phyloP scores from a whole-genome alignment of 1,140 invertebrate genomes.

The Drosophila athabasca region DNA sequence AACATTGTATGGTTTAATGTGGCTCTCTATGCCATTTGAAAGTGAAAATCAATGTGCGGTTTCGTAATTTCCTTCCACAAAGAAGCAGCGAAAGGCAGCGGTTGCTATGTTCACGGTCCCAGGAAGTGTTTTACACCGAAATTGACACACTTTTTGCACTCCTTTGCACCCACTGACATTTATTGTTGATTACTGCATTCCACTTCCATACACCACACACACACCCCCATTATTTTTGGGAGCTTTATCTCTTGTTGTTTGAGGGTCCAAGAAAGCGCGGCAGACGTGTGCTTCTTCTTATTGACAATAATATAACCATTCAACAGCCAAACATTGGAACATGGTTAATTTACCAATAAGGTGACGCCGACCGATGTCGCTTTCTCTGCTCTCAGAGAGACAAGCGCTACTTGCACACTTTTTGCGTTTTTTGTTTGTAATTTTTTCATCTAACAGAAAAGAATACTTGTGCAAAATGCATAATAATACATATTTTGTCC shows the following conservation, averaged over 20 bases:
- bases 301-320: too few species aligned
- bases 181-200: constrained; percentile 72
- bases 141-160: constrained; percentile 69
- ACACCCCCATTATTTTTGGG: constrained; percentile 2
- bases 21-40: constrained; percentile 32
- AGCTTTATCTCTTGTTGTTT: constrained; percentile 19
- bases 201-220: constrained; percentile 31
- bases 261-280: too few species aligned
- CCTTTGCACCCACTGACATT: constrained; percentile 52
- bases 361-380: too few species aligned
- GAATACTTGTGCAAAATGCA: too few species aligned
- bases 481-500: too few species aligned
- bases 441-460: too few species aligned
- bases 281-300: too few species aligned
- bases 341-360: too few species aligned
- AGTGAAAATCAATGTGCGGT: constrained; percentile 65
- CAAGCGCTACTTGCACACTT: too few species aligned
- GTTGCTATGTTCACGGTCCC: constrained; percentile 49
- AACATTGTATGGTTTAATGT: constrained; percentile 71
- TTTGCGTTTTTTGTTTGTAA: too few species aligned
- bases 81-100: constrained; percentile 33
- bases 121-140: constrained; percentile 48
- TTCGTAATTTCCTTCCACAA: constrained; percentile 59
- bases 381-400: too few species aligned
- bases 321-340: too few species aligned